Evolutionary conservation across 2,113 vertebrate species (phyloP), one percentile per base, ranked within the genome.

Genomic region (Upupa epops): DNA sequence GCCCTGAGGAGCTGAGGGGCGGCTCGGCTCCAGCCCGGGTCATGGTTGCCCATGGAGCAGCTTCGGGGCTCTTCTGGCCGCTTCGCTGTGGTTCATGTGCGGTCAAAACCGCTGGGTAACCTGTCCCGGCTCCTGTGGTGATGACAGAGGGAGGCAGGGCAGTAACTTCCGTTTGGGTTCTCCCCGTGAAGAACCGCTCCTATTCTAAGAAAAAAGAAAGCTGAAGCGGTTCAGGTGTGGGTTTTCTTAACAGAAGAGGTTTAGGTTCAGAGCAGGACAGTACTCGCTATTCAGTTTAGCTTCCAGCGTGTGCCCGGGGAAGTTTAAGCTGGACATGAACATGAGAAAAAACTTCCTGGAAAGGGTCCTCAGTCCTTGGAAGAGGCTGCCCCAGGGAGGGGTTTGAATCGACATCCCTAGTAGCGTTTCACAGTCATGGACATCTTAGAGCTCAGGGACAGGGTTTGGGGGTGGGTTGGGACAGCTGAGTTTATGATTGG

Each of bases 161-260:
- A 28, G 4, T 7, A 25, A 3, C n/a, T 55, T 36, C 32, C 7
- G 16, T 54, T 6, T 7, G 4, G 37, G 21, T 72, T n/a, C 36
- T 63, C 4, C 3, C 17, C 0, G 13, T 31, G 32, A 13, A 10
- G 2, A 5, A 2, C 14, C 20, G 54, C 20, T 79, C 0, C 1
- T 10, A 0, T 49, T 69, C 79, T 9, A 21, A 72, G 58, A 46
- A 34, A 51, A 49, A 80, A 40, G 8, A 8, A 65, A 73, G 15
- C 48, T 26, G 37, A 46, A 71, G 17, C 7, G 5, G 20, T 20
- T n/a, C 26, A 14, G 13, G 7, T 17, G 24, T 63, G 4, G 5
- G 4, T 20, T 51, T 34, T 65, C 8, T 76, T 19, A 61, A 36
- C 13, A 5, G 3, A n/a, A 4, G 18, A 10, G 24, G 5, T 70